Base-by-base conservation (phyloP, 2,113 vertebrate species). In the Chaenogobius annularis region DNA sequence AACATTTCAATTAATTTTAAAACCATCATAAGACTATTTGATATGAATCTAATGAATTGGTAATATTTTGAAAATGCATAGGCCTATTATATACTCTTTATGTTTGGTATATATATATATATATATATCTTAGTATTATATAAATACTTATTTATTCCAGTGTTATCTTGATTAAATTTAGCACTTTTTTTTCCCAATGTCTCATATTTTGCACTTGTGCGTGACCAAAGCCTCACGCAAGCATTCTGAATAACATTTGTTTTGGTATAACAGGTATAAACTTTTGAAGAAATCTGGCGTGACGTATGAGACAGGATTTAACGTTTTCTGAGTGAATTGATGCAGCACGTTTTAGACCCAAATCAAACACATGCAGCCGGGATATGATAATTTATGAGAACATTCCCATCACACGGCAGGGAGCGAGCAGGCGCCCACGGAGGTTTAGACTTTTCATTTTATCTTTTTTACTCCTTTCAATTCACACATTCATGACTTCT, bases 351-450 rank as follows among this genome's bases (percentile, higher is more conserved):
- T 84, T 81, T 78, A 80, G 77, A 79, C 75, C 79, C 75, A 83
- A 81, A 90, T 90, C 82, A 86, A 87, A 86, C 81, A 86, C 81
- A 74, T 35, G 62, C 47, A 55, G 69, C 63, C 31, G 56, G 73
- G 71, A 55, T 40, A 77, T 81, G 69, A 70, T 68, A 78, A 85
- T 80, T 79, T 72, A 67, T 62, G 74, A 74, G 67, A 73, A 74
- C 72, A 66, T 68, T 7, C 7, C 40, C 17, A 35, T 37, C 58
- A 17, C 58, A 58, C 9, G 68, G 1, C 15, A 40, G 55, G 71
- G 31, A 14, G 47, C 31, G 66, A 44, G n/a, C 10, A 23, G 64
- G 11, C 64, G 12, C 40, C 64, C 64, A 23, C 44, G 20, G 44
- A 47, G 64, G 40, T 66, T 47, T 26, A 66, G 40, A 12, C 44